Percentiles rank a stretch among this genome's conserved stretches.
These are phyloP conservation scores for Odontesthes bonariensis DNA, from an alignment of 2,113 vertebrate species.

Conservation along the genomic window DNA sequence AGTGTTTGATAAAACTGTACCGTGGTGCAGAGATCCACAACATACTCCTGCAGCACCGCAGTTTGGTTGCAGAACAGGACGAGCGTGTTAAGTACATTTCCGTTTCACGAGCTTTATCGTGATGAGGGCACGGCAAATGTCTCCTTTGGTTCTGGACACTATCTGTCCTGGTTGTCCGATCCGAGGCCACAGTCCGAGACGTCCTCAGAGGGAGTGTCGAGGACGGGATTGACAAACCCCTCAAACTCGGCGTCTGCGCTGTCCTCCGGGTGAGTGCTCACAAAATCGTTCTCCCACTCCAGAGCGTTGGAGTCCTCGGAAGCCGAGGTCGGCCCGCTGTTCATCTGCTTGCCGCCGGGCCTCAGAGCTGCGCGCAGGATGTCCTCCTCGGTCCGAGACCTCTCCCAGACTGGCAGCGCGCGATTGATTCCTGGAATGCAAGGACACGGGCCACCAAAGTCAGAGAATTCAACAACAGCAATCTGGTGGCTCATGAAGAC, in stretches of 20 bases:
- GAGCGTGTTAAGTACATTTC: constrained; percentile 34
- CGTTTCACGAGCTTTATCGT: constrained; percentile 45
- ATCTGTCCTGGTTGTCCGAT: constrained; percentile 84
- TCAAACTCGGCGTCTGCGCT: constrained; percentile 90
- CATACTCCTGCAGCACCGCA: constrained; percentile 30
- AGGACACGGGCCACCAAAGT: not conserved
- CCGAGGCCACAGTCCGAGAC: constrained; percentile 54
- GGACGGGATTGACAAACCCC: constrained; percentile 93
- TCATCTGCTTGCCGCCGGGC: constrained; percentile 77
- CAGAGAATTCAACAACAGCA: not conserved
- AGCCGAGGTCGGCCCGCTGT: constrained; percentile 89
- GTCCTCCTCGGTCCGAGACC: constrained; percentile 96
- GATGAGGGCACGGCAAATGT: constrained; percentile 22
- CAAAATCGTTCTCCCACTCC: constrained; percentile 99
- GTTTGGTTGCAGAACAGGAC: constrained; percentile 49
- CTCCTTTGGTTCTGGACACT: constrained; percentile 71
- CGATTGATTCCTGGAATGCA: constrained; percentile 89
- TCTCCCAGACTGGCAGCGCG: constrained; percentile 88
- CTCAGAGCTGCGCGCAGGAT: constrained; percentile 91
- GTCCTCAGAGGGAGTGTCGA: constrained; percentile 85
- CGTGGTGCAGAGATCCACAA: constrained; percentile 27
- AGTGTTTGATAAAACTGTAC: constrained; percentile 15
- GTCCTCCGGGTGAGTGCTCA: constrained; percentile 90
- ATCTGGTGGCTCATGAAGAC: too few species aligned
- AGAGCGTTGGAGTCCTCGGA: constrained; percentile 94